These are phyloP conservation scores for Thalassophryne amazonica DNA, from an alignment of 2,797 vertebrate genomes.

Conservation along the genomic window DNA sequence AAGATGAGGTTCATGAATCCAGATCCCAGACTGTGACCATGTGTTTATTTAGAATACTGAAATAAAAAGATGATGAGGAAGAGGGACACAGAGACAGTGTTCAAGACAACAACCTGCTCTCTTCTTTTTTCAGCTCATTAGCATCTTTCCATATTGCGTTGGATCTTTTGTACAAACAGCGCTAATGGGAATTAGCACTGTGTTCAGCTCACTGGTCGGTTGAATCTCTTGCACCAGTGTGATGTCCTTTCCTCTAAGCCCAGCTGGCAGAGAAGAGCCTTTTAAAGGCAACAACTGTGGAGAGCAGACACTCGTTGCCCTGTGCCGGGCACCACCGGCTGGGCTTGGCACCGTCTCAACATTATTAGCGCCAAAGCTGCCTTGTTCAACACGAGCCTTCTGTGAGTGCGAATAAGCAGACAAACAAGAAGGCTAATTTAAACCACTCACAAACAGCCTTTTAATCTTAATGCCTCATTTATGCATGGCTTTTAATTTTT, in stretches of 20 bases:
- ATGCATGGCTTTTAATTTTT: no score
- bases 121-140: not conserved
- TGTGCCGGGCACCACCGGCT: slow-evolving; percentile 74
- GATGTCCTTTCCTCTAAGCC: slow-evolving; percentile 59
- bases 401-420: slow-evolving; percentile 50
- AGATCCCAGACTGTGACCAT: no score
- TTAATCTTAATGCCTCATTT: no score
- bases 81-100: no score
- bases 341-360: slow-evolving; percentile 73
- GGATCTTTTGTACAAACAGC: not conserved
- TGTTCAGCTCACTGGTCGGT: slow-evolving; percentile 51
- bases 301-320: slow-evolving; percentile 75
- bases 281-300: slow-evolving; percentile 71
- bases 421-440: not conserved
- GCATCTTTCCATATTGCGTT: not conserved
- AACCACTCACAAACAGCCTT: no score
- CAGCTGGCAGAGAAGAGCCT: slow-evolving; percentile 62
- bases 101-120: slow-evolving; percentile 4
- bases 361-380: slow-evolving; percentile 70
- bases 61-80: no score
- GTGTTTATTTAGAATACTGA: no score
- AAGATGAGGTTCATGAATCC: no score
- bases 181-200: no score
- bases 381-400: slow-evolving; percentile 57
- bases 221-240: slow-evolving; percentile 53